Base-by-base conservation (phyloP, 2,888 invertebrate species). In the Sesia bembeciformis region DNA sequence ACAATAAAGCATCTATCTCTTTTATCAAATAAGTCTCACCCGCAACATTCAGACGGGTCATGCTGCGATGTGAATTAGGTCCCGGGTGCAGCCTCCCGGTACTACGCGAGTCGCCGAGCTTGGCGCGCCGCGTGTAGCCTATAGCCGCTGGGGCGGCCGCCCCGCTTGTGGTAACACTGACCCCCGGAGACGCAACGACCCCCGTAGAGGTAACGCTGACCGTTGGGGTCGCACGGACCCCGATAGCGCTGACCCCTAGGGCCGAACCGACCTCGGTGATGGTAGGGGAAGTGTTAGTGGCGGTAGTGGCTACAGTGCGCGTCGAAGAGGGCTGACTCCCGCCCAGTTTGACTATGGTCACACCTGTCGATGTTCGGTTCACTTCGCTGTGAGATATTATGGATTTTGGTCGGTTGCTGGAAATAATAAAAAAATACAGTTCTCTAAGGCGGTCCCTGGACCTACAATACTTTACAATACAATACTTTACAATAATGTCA, bases 311-410 rank as follows among this genome's bases (percentile, higher is more conserved):
- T 39, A 50, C 57, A n/a, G 58, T 49, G 38, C 51, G 58, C 41
- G 54, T 57, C 40, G 56, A 57, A 23, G 23, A 23, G 59, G 57
- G 57, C 51, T 58, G 65, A 42, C 64, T 53, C 3, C 81, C 85
- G 5, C 94, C 94, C 7, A 95, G 91, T 74, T 94, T 94, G 39
- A 95, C 95, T 58, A 95, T 95, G 1, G 95, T 96, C 4, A 95
- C 94, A 4, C 94, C 94, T 3, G 93, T 93, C 0, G 93, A 93
- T 1, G 93, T 94, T 58, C 93, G 92, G 72, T 93, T 93, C 46
- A 94, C 93, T 74, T 93, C 93, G 68, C 91, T 74, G 76, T 90
- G 75, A 0, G 76, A 74, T 7, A 72, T 60, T 0, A 76, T 75
- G 0, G 84, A 78, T 58, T 84, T 83, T 2, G 83, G 84, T 8